Evolutionary conservation across 1,140 invertebrate species (phyloP).

Genomic region (Heliothis virescens): DNA sequence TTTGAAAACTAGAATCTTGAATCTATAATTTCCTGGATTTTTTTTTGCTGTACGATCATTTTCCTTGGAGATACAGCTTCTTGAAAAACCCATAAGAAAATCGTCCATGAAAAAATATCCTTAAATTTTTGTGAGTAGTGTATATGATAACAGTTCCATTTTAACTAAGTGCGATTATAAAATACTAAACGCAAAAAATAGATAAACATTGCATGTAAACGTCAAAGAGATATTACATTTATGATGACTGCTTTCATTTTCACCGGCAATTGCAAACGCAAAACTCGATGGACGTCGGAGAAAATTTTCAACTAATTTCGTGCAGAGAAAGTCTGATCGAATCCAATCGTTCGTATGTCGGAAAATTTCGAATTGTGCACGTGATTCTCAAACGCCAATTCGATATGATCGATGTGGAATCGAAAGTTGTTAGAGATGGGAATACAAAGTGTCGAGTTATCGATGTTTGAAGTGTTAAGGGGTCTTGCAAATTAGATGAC

Average conservation of each 20-base stretch:
- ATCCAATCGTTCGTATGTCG: slow-evolving; percentile 30
- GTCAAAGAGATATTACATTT: slow-evolving; percentile 38
- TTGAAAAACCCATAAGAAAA: too few species aligned
- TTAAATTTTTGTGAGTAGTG: too few species aligned
- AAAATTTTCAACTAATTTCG: slow-evolving; percentile 44
- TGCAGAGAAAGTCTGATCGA: slow-evolving; percentile 44
- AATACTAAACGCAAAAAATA: neutral
- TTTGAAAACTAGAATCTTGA: too few species aligned
- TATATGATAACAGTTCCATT: too few species aligned
- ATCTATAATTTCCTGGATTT: too few species aligned
- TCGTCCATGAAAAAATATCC: too few species aligned
- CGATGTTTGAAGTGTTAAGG: slow-evolving; percentile 12
- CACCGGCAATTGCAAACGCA: slow-evolving; percentile 30
- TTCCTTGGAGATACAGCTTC: too few species aligned
- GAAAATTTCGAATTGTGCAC: slow-evolving; percentile 45
- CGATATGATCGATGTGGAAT: slow-evolving; percentile 8
- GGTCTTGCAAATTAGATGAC: neutral
- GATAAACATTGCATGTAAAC: neutral
- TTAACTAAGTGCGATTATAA: neutral
- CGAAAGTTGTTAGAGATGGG: slow-evolving; percentile 29
- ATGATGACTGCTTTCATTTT: slow-evolving; percentile 22
- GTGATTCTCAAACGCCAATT: slow-evolving; percentile 29
- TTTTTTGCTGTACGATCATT: too few species aligned
- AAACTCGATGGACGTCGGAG: slow-evolving; percentile 27
- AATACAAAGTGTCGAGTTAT: slow-evolving; percentile 22